These are phyloP conservation scores for Papilio elwesi DNA, from an alignment of 2,888 invertebrate species.

Conservation along the genomic window DNA sequence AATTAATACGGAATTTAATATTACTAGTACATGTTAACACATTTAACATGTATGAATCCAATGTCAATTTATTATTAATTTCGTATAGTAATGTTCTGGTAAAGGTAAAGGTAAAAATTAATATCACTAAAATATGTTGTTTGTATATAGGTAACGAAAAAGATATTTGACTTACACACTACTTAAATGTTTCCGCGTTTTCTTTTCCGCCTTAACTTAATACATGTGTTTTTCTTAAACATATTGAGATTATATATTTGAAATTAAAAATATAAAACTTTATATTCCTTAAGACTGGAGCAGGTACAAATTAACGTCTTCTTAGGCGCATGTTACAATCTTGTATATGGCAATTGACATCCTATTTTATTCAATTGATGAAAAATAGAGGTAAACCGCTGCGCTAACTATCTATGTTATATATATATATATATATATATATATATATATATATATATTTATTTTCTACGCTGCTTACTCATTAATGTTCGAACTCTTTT, in stretches of 20 bases:
- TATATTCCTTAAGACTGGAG: conserved; percentile 28
- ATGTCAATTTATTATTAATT: not conserved
- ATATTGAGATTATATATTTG: conserved; percentile 20
- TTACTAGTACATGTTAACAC: not conserved
- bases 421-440: too few relatives aligned
- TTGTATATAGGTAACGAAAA: too few relatives aligned
- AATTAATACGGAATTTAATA: conserved; percentile 18
- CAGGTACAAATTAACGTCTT: conserved; percentile 42
- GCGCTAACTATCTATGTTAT: conserved; percentile 37
- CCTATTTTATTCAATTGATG: conserved; percentile 55
- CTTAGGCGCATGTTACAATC: conserved; percentile 52
- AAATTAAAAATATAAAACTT: conserved; percentile 36
- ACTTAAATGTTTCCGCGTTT: conserved; percentile 14
- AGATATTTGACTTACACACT: not conserved
- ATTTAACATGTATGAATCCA: not conserved
- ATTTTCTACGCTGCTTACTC: conserved; percentile 69
- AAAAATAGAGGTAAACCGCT: conserved; percentile 46
- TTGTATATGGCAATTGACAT: conserved; percentile 77
- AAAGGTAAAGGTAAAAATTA: too few relatives aligned
- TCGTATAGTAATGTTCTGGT: not conserved
- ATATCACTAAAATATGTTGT: too few relatives aligned
- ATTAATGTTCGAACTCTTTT: conserved; percentile 81
- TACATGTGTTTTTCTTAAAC: conserved; percentile 8
- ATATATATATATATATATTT: too few relatives aligned
- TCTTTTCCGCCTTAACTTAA: conserved; percentile 8